Conservation (phyloP, 2,797 vertebrate genomes). For the Poecile montanus region DNA sequence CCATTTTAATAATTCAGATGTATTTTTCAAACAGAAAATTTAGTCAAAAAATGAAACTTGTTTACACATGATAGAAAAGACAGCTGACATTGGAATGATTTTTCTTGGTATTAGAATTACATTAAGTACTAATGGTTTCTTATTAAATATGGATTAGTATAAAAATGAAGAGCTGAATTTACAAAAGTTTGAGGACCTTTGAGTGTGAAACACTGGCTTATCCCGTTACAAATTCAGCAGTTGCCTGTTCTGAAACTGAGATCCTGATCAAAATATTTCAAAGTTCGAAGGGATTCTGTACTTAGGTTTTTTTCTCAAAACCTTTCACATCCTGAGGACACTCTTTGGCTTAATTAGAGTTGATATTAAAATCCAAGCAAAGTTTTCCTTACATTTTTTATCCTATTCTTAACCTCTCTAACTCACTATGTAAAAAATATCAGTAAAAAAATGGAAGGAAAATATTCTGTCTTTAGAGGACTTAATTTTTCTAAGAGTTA, state of each 20-base stretch:
- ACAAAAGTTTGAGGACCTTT: background rate
- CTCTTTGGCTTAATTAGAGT: background rate
- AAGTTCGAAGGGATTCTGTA: background rate
- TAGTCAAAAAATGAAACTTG: background rate
- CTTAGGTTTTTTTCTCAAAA: background rate
- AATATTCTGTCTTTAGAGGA: background rate
- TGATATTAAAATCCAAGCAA: background rate
- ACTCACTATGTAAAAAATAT: background rate
- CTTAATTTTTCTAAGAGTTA: background rate
- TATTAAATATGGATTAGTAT: background rate
- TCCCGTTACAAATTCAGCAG: background rate
- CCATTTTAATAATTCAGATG: background rate
- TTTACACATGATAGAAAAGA: background rate
- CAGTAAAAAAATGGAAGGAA: background rate
- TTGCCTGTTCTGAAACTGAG: background rate
- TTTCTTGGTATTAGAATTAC: background rate
- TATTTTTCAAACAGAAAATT: background rate
- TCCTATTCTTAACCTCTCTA: background rate
- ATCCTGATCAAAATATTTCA: background rate
- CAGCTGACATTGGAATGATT: background rate
- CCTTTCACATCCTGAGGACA: background rate
- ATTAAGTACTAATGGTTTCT: background rate
- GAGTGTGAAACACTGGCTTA: background rate
- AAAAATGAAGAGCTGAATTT: background rate
- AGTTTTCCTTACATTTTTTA: background rate